Evolutionary conservation across 2,888 invertebrate species (phyloP), one percentile per base, ranked within the genome.

Genomic region (Apoderus coryli): DNA sequence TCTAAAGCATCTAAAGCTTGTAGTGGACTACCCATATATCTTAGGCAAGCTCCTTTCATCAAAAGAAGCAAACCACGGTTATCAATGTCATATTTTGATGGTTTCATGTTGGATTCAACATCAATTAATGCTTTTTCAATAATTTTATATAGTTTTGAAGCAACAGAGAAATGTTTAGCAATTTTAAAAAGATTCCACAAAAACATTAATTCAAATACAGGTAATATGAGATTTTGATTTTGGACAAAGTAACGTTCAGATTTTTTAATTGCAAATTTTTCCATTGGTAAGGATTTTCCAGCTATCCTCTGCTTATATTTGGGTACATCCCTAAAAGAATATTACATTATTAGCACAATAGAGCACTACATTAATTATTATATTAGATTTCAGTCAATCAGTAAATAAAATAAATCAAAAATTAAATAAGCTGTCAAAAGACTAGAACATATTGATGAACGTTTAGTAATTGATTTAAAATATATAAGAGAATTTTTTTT

Each of bases 201-300:
- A 51, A 84, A 92, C 54, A 93, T 68, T 36, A 93, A 64, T 58
- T 95, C 95, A 40, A 86, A 63, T 11, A 77, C 77, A 2, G 95
- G 92, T 43, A 93, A 63, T 4, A 80, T 59, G 13, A 96, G 64
- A 22, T 62, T 64, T 29, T 75, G 67, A 29, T 74, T 70, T 54
- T 90, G 88, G 19, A 67, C 66, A 37, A 72, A 67, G 58, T 74
- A 93, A 29, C 89, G 69, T 41, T 75, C 72, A 25, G 86, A 72
- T 44, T 88, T 85, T 50, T 76, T 79, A n/a, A 85, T 72, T 25
- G 82, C 80, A 59, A 93, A 95, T 57, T 96, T 96, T 59, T 96
- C 95, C 73, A 93, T 80, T 2, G 96, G 95, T 40, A 96, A 60
- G 1, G 93, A 93, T 60, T 95, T 95, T 1, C 96, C 95, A 15